A percentile compares a stretch with the other conserved stretches of the same genome.
These are phyloP conservation scores for Chymomyza costata DNA, from an alignment of 1,140 invertebrate genomes.

Conservation along the genomic window DNA sequence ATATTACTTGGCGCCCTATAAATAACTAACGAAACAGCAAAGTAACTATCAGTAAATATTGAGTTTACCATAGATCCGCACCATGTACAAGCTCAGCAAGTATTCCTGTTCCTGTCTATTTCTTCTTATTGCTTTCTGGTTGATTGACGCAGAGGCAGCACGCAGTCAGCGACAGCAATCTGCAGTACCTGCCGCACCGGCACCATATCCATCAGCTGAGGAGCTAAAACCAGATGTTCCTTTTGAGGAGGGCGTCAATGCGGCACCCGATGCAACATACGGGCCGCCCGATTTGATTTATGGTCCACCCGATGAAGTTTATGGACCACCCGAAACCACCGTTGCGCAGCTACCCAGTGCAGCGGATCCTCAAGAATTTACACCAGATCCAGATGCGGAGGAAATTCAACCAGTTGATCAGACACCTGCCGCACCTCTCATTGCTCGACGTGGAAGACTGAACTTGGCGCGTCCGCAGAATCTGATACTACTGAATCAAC, in stretches of 20 bases:
- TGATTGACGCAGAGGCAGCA: conserved; percentile 1
- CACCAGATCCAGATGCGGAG: conserved; percentile 34
- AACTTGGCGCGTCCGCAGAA: too few species aligned
- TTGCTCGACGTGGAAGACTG: conserved; percentile 1
- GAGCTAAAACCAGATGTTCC: conserved; percentile 35
- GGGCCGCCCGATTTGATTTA: conserved; percentile 41
- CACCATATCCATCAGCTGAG: conserved; percentile 37
- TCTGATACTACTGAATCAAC: too few species aligned
- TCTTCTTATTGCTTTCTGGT: conserved; percentile 16
- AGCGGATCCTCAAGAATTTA: conserved; percentile 32
- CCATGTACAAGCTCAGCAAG: conserved; percentile 17
- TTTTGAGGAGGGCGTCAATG: conserved; percentile 24
- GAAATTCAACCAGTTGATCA: conserved; percentile 26
- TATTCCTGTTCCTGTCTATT: conserved; percentile 1
- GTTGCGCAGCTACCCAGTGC: conserved; percentile 36
- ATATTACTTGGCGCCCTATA: too few species aligned
- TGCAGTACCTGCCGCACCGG: neutral
- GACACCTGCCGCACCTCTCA: conserved; percentile 11
- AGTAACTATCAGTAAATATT: too few species aligned
- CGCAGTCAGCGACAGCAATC: conserved; percentile 11
- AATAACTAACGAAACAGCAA: too few species aligned
- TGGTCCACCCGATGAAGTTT: conserved; percentile 38
- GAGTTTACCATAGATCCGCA: too few species aligned
- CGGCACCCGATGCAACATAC: conserved; percentile 5
- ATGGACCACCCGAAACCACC: conserved; percentile 42